These are phyloP conservation scores for Eupsittula cactorum DNA, from an alignment of 2,113 vertebrate species.

Conservation along the genomic window DNA sequence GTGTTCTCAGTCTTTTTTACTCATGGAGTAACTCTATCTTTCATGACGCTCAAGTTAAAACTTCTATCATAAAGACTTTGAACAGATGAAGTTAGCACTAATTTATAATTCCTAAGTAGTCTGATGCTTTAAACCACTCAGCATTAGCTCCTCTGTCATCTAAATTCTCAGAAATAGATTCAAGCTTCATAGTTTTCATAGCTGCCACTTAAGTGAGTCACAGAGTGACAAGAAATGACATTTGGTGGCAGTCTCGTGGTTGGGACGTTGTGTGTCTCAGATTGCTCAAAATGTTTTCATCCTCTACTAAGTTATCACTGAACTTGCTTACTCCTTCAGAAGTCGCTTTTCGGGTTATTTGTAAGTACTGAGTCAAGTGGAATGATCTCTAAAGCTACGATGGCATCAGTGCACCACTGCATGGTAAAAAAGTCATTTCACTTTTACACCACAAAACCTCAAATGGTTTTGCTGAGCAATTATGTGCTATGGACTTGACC, in stretches of 20 bases:
- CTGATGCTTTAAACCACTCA: neutral
- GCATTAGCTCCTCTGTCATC: neutral
- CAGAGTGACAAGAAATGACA: neutral
- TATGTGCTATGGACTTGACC: neutral
- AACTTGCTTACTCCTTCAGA: neutral
- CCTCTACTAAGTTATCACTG: neutral
- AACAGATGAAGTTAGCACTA: neutral
- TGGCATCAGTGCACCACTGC: neutral
- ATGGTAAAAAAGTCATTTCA: neutral
- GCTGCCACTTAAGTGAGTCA: neutral
- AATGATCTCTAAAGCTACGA: neutral
- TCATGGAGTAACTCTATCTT: neutral
- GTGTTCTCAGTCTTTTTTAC: neutral
- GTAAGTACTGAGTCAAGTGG: neutral
- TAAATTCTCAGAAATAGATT: neutral
- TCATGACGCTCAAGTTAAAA: neutral
- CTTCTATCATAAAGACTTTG: neutral
- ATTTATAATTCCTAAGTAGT: neutral
- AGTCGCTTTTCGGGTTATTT: neutral
- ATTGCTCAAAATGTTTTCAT: neutral
- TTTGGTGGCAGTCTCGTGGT: neutral
- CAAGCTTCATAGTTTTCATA: neutral
- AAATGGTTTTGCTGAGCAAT: neutral
- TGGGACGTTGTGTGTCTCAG: neutral
- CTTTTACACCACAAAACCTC: constrained; percentile 30